Conservation (phyloP, 1,140 invertebrate species). For the Apis florea region DNA sequence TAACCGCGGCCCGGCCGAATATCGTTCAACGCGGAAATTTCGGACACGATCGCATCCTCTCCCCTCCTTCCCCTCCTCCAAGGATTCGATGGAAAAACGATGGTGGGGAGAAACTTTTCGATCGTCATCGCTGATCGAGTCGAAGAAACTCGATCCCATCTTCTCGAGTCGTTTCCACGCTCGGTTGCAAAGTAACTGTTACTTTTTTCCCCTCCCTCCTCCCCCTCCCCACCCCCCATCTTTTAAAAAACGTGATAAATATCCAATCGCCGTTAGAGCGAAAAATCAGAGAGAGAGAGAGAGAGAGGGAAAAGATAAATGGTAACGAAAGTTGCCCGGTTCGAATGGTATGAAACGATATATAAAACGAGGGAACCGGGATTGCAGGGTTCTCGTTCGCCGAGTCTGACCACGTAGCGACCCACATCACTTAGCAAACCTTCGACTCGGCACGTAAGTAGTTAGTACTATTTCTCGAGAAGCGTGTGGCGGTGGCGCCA, state of each 20-base stretch:
- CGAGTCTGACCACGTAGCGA: conserved; percentile 53
- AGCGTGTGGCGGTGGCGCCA: not conserved
- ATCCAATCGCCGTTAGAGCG: not conserved
- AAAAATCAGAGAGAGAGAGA: not conserved
- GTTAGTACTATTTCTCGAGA: conserved; percentile 46
- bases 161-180: not conserved
- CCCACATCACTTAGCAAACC: conserved; percentile 56
- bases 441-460: conserved; percentile 51
- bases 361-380: not conserved
- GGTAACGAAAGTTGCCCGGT: not conserved
- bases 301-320: not conserved
- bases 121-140: not conserved
- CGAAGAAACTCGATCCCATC: not conserved
- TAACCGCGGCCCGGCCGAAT: conserved; percentile 20
- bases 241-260: not conserved
- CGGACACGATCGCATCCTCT: not conserved
- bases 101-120: conserved; percentile 11
- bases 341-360: conserved; percentile 31
- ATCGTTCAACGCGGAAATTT: conserved; percentile 36
- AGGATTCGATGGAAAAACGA: not conserved
- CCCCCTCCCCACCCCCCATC: not conserved
- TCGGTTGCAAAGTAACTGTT: not conserved
- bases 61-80: too few relatives aligned
- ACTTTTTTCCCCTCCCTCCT: too few relatives aligned
- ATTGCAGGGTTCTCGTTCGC: not conserved